Conservation (phyloP, 2,797 vertebrate genomes). For the Atherinosoma microstoma region DNA sequence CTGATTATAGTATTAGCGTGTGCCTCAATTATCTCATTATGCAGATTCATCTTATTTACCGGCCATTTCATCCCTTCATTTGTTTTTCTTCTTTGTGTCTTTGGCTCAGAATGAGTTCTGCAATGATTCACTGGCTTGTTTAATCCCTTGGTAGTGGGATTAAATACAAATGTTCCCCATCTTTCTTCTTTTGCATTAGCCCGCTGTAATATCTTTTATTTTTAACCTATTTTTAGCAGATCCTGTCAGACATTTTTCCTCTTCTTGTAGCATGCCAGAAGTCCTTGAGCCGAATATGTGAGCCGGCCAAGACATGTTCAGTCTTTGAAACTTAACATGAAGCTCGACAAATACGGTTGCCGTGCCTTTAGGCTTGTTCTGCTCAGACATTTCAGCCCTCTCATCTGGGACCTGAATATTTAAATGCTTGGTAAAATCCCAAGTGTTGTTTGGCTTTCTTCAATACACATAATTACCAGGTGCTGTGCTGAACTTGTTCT, state of each 20-base stretch:
- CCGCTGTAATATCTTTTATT: constrained; percentile 26
- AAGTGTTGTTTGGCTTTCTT: constrained; percentile 4
- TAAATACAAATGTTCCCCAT: neutral
- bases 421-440: constrained; percentile 38
- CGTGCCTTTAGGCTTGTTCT: constrained; percentile 48
- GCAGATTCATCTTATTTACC: neutral
- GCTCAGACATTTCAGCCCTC: constrained; percentile 47
- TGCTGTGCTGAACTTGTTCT: constrained; percentile 4
- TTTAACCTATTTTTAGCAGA: no score
- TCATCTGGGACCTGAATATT: constrained; percentile 59
- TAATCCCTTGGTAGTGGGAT: neutral
- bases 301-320: constrained; percentile 6
- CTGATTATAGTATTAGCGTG: constrained; percentile 7
- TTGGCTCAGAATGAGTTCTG: neutral
- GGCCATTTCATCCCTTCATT: constrained; percentile 11
- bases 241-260: constrained; percentile 1
- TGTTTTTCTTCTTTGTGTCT: constrained; percentile 2
- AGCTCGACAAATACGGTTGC: constrained; percentile 41
- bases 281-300: constrained; percentile 30
- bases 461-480: constrained; percentile 14
- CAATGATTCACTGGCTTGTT: constrained; percentile 3
- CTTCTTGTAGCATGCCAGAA: constrained; percentile 27
- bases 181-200: constrained; percentile 14
- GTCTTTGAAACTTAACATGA: constrained; percentile 33
- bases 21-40: neutral